phyloP scores from a whole-genome alignment of 2,797 vertebrate species.

The Gambelia wislizenii region DNA sequence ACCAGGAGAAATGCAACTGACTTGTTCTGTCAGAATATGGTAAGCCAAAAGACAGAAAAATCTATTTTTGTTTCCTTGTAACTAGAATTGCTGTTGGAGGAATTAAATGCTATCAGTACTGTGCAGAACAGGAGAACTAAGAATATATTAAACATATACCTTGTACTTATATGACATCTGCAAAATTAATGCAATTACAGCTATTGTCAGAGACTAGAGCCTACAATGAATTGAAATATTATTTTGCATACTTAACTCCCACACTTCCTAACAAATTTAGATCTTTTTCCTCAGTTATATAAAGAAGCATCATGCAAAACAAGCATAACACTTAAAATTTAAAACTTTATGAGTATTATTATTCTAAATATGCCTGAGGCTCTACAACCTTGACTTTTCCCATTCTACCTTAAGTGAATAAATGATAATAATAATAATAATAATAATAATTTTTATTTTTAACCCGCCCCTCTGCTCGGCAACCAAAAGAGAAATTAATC shows the following conservation, averaged over 20 bases:
- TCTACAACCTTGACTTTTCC: constrained; percentile 81
- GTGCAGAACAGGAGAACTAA: constrained; percentile 34
- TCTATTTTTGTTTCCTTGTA: background rate
- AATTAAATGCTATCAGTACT: constrained; percentile 42
- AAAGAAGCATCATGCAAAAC: constrained; percentile 74
- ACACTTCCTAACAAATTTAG: constrained; percentile 80
- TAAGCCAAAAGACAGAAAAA: background rate
- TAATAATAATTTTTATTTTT: no score
- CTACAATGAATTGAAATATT: constrained; percentile 74
- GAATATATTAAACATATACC: constrained; percentile 54
- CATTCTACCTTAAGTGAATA: constrained; percentile 83
- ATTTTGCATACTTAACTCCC: constrained; percentile 81
- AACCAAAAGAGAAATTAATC: constrained; percentile 84
- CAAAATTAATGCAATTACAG: constrained; percentile 75
- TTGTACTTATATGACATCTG: constrained; percentile 69
- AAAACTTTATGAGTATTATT: constrained; percentile 79
- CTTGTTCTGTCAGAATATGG: background rate
- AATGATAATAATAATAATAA: no score
- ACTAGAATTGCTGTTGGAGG: constrained; percentile 24
- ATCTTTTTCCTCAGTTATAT: constrained; percentile 79
- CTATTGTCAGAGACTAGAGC: constrained; percentile 72
- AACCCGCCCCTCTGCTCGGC: no score
- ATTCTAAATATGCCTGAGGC: constrained; percentile 79
- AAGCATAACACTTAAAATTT: constrained; percentile 71
- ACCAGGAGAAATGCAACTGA: background rate